Percentiles rank a stretch among this genome's conserved stretches.
phyloP scores from a whole-genome alignment of 2,113 vertebrate genomes.

The Syngnathus floridae region DNA sequence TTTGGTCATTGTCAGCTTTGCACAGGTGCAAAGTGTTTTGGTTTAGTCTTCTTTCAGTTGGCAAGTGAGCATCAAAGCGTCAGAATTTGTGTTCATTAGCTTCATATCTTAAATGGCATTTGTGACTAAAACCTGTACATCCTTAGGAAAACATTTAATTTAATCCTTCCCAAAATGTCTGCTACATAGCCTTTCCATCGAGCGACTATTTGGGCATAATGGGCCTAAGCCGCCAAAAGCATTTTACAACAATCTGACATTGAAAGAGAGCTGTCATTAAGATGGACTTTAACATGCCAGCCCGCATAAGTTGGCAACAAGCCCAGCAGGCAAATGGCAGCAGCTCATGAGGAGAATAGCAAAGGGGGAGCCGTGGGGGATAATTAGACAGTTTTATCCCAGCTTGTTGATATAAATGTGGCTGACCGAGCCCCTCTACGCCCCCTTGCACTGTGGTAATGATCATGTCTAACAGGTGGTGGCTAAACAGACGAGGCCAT shows the following conservation, averaged over 20 bases:
- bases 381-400: slow-evolving; percentile 91
- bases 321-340: slow-evolving; percentile 78
- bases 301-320: slow-evolving; percentile 75
- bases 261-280: slow-evolving; percentile 83
- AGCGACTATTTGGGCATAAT: slow-evolving; percentile 76
- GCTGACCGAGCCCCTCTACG: slow-evolving; percentile 81
- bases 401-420: slow-evolving; percentile 98
- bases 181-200: slow-evolving; percentile 67
- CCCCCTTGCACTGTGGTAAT: slow-evolving; percentile 78
- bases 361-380: slow-evolving; percentile 75
- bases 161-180: not conserved
- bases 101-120: not conserved
- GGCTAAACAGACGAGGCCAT: slow-evolving; percentile 80
- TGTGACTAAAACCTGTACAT: not conserved
- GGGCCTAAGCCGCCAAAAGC: slow-evolving; percentile 76
- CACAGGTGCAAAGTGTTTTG: slow-evolving; percentile 67
- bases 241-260: slow-evolving; percentile 76
- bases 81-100: slow-evolving; percentile 29
- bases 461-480: slow-evolving; percentile 94
- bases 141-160: not conserved
- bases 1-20: slow-evolving; percentile 63
- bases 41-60: slow-evolving; percentile 48
- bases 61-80: slow-evolving; percentile 39
- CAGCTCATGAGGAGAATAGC: slow-evolving; percentile 67
- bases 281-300: slow-evolving; percentile 81